Conservation (phyloP, 2,888 invertebrate genomes). For the Drosophila tripunctata region DNA sequence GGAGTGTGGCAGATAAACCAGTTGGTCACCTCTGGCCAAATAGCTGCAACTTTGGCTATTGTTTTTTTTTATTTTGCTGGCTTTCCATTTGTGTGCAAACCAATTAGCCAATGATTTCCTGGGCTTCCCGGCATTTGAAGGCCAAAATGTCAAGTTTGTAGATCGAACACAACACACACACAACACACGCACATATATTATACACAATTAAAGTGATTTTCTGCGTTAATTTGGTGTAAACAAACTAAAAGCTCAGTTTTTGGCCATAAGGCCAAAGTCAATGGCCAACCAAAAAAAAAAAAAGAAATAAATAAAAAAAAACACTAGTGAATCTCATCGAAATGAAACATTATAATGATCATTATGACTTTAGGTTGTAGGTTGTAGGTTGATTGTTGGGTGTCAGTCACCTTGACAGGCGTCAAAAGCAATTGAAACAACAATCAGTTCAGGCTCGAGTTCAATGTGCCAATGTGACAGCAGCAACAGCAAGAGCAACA, state of each 20-base stretch:
- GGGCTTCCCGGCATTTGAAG: constrained; percentile 34
- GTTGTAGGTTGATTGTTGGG: constrained; percentile 17
- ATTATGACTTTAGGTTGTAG: constrained; percentile 23
- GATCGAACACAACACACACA: neutral
- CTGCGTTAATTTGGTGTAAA: constrained; percentile 71
- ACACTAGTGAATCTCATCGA: constrained; percentile 11
- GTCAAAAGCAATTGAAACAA: constrained; percentile 35
- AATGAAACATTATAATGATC: constrained; percentile 15
- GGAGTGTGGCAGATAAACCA: constrained; percentile 47
- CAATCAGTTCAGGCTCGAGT: constrained; percentile 47
- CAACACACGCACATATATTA: constrained; percentile 3
- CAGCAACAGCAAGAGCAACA: constrained; percentile 1
- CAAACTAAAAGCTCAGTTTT: constrained; percentile 10
- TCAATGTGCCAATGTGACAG: constrained; percentile 45
- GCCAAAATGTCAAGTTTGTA: constrained; percentile 51
- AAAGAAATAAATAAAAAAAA: too few species aligned
- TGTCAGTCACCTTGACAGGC: constrained; percentile 72
- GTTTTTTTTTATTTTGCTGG: constrained; percentile 5
- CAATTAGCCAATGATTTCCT: constrained; percentile 49
- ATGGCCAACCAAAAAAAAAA: constrained; percentile 34
- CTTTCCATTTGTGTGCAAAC: constrained; percentile 12
- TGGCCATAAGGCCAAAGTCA: constrained; percentile 50
- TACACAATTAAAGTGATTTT: constrained; percentile 72
- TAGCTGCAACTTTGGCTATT: constrained; percentile 10
- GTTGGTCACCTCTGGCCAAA: constrained; percentile 48